phyloP scores from a whole-genome alignment of 2,797 vertebrate species.

The Lagocephalus sceleratus region DNA sequence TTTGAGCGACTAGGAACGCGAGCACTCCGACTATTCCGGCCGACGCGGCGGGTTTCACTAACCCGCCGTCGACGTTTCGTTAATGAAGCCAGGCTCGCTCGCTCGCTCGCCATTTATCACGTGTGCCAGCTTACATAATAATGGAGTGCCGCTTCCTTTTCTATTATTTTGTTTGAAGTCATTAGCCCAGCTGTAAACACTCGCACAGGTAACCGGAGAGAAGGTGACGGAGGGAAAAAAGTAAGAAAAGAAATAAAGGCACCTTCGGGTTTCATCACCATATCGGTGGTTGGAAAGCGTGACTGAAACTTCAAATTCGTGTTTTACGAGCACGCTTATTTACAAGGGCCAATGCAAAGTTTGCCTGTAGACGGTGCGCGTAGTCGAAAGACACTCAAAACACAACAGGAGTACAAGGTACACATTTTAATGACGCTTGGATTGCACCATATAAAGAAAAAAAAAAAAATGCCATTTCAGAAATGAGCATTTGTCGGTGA shows the following conservation, averaged over 20 bases:
- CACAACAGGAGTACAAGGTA: conserved; percentile 17
- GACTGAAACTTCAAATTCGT: conserved; percentile 21
- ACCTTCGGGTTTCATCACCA: conserved; percentile 26
- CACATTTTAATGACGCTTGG: conserved; percentile 66
- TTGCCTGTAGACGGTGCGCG: neutral
- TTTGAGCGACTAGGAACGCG: too few relatives aligned
- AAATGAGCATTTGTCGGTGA: conserved; percentile 26
- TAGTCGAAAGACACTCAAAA: conserved; percentile 1
- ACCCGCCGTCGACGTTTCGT: neutral
- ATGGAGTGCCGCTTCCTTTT: conserved; percentile 4
- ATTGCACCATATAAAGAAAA: conserved; percentile 54
- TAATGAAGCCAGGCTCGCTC: conserved; percentile 9
- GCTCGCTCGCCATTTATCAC: conserved; percentile 10
- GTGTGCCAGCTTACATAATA: conserved; percentile 10
- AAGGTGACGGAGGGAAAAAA: conserved; percentile 27
- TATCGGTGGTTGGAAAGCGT: conserved; percentile 10
- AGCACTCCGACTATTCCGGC: conserved; percentile 1
- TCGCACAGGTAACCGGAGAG: conserved; percentile 23
- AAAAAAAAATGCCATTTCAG: conserved; percentile 35
- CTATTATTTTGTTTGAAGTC: conserved; percentile 20
- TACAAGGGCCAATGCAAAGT: too few relatives aligned
- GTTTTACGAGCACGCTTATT: too few relatives aligned
- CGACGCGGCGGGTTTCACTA: neutral
- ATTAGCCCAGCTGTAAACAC: conserved; percentile 35
- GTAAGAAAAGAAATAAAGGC: conserved; percentile 3